Conservation (phyloP, 2,113 vertebrate species). For the Rhagologus leucostigma region DNA sequence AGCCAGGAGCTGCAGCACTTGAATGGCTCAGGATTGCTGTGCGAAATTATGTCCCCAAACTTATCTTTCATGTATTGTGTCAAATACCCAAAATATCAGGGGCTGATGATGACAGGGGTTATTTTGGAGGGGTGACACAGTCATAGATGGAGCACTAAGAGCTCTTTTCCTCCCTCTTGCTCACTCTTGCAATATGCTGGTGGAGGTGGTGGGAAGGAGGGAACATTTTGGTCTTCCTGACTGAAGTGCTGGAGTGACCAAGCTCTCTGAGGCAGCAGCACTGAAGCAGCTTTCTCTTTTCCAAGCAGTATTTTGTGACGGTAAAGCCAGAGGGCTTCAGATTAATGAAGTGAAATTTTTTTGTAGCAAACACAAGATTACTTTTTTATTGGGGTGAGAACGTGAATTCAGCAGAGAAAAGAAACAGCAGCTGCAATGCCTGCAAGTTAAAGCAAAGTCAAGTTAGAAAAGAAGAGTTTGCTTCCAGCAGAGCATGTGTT, state of each 20-base stretch:
- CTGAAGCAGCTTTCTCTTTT: neutral
- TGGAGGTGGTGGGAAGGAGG: neutral
- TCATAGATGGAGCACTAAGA: neutral
- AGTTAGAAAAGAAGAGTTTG: neutral
- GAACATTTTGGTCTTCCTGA: neutral
- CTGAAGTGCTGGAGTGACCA: rapidly evolving
- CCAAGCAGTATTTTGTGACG: neutral
- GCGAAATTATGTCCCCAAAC: neutral
- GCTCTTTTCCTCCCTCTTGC: neutral
- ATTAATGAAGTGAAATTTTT: neutral
- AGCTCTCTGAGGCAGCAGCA: neutral
- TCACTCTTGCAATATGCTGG: neutral
- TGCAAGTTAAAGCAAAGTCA: neutral
- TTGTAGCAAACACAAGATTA: neutral
- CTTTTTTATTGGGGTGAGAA: neutral
- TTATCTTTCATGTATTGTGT: neutral
- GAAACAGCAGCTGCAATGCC: neutral
- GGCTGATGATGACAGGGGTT: neutral
- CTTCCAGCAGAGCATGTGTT: neutral
- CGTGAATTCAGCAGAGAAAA: neutral
- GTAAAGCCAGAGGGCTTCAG: neutral
- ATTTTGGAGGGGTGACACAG: neutral
- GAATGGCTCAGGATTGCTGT: rapidly evolving
- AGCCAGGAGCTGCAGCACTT: neutral
- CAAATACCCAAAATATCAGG: neutral